Evolutionary conservation across 2,113 vertebrate genomes (phyloP).

Genomic region (Pluvianellus socialis): DNA sequence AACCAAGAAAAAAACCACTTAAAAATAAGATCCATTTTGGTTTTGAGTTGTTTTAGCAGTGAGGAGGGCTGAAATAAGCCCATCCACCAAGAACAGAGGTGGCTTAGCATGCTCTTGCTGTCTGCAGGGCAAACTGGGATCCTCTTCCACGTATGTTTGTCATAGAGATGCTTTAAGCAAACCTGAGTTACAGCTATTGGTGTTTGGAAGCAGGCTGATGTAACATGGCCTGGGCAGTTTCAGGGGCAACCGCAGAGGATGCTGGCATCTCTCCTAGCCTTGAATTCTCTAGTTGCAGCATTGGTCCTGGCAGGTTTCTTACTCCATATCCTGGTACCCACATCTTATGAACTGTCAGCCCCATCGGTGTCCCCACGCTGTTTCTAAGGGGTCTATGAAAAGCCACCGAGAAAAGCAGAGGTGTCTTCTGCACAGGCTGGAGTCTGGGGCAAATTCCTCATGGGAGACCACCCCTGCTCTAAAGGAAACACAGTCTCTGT

Average conservation of each 20-base stretch:
- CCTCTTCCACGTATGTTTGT: background rate
- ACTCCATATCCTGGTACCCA: background rate
- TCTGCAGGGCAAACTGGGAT: background rate
- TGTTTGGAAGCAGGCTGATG: background rate
- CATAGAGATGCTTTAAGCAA: background rate
- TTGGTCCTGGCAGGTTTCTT: background rate
- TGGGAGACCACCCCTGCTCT: background rate
- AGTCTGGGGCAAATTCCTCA: background rate
- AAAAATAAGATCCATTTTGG: background rate
- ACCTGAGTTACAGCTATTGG: background rate
- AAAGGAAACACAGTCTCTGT: background rate
- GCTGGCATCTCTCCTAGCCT: background rate
- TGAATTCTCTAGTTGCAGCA: background rate
- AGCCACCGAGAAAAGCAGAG: background rate
- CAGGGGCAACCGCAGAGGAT: background rate
- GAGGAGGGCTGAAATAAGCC: background rate
- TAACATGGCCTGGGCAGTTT: background rate
- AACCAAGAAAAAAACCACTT: background rate
- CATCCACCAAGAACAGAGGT: background rate
- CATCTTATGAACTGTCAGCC: background rate
- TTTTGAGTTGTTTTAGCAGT: background rate
- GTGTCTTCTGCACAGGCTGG: background rate
- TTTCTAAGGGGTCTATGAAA: background rate
- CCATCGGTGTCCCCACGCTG: background rate
- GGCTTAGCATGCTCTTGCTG: background rate